phyloP scores from a whole-genome alignment of 1,140 invertebrate species.

The Pomacea maculata region DNA sequence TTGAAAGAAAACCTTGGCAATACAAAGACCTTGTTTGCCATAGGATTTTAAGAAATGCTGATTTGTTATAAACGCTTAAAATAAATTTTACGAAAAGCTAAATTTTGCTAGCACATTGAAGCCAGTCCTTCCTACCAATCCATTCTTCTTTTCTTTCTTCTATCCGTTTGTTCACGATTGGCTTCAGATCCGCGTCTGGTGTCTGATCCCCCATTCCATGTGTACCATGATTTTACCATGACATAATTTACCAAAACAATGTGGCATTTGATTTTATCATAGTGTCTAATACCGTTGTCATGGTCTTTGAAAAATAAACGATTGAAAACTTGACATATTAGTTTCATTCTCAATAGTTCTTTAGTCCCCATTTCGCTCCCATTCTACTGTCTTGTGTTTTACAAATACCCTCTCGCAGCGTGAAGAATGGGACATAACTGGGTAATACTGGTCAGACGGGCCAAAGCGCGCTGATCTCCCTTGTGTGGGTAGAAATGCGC shows the following conservation, averaged over 20 bases:
- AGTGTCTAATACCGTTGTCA: constrained; percentile 30
- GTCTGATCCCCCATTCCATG: constrained; percentile 26
- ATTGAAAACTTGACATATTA: constrained; percentile 24
- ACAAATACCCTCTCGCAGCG: too few species aligned
- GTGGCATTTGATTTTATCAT: constrained; percentile 27
- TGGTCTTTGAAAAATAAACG: constrained; percentile 35
- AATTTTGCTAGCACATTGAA: not conserved
- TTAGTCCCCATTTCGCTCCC: too few species aligned
- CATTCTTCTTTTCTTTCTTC: constrained; percentile 1
- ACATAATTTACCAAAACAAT: constrained; percentile 4
- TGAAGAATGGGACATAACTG: too few species aligned
- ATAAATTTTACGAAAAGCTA: too few species aligned
- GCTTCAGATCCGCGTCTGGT: not conserved
- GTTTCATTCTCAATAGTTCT: too few species aligned
- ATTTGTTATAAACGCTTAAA: too few species aligned
- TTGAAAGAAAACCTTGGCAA: too few species aligned
- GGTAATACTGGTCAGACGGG: too few species aligned
- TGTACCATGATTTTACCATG: constrained; percentile 21
- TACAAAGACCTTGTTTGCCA: too few species aligned
- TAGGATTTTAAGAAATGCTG: too few species aligned
- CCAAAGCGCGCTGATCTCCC: not conserved
- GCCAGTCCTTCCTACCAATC: not conserved
- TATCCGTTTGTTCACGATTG: not conserved
- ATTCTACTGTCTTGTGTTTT: too few species aligned
- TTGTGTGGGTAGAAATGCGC: not conserved